Conservation (phyloP, 2,113 vertebrate genomes). For the Tor tambroides region DNA sequence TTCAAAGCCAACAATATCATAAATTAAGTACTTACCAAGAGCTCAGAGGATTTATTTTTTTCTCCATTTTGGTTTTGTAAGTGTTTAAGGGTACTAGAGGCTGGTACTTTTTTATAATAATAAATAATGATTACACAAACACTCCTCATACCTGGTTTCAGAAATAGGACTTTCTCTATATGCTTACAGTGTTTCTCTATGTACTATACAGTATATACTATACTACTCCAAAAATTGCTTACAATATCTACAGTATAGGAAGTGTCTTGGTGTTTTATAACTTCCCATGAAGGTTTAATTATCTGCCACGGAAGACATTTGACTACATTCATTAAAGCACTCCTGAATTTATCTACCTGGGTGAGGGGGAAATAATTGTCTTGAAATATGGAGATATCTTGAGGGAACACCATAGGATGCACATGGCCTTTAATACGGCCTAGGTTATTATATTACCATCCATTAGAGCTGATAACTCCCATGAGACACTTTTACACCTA, state of each 20-base stretch:
- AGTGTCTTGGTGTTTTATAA: neutral
- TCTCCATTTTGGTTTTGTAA: neutral
- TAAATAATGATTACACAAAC: neutral
- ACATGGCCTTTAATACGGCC: neutral
- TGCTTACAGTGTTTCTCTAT: neutral
- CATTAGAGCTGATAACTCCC: neutral
- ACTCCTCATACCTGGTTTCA: neutral
- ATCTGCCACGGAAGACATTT: slow-evolving; percentile 19
- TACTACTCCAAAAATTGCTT: neutral
- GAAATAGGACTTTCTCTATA: neutral
- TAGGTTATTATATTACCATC: slow-evolving; percentile 4
- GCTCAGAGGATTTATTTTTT: no score
- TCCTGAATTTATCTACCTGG: neutral
- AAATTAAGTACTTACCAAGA: neutral
- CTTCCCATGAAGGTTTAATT: neutral
- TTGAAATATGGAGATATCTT: slow-evolving; percentile 22
- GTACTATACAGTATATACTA: neutral
- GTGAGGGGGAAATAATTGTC: neutral
- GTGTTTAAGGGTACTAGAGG: neutral
- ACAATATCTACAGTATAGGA: neutral
- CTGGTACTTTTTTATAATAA: neutral
- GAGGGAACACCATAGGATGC: slow-evolving; percentile 2
- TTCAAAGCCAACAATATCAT: neutral
- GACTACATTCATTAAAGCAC: slow-evolving; percentile 15
- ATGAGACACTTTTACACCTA: neutral